These are phyloP conservation scores for Microcebus tavaratra DNA, from an alignment of 2,113 vertebrate species.

Conservation along the genomic window DNA sequence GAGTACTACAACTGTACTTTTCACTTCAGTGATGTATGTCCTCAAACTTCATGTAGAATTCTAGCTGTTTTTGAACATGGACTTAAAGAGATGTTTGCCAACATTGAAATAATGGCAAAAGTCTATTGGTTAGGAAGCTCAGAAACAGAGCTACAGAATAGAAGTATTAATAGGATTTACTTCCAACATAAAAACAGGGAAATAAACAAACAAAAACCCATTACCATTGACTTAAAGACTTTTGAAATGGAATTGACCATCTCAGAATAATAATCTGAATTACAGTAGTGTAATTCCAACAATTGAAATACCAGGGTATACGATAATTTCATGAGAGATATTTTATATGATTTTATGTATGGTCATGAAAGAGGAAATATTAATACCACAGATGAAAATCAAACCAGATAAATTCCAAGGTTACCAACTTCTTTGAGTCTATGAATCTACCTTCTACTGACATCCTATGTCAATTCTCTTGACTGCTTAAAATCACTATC, in stretches of 20 bases:
- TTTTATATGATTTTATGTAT: background rate
- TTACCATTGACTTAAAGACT: background rate
- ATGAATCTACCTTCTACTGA: background rate
- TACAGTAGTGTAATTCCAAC: background rate
- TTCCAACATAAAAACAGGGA: background rate
- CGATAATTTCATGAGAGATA: background rate
- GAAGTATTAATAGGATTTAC: background rate
- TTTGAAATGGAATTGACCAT: background rate
- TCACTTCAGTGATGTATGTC: background rate
- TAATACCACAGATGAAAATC: background rate
- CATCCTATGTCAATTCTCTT: background rate
- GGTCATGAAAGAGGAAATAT: background rate
- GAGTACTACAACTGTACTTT: rapidly evolving
- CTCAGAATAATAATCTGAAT: background rate
- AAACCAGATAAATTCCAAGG: background rate
- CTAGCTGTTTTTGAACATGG: background rate
- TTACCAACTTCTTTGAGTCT: background rate
- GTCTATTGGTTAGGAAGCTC: background rate
- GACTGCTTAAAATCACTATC: background rate
- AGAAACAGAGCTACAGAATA: background rate
- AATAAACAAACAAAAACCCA: background rate
- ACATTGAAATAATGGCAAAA: background rate
- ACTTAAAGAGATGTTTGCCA: background rate
- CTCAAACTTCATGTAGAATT: background rate
- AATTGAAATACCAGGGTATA: background rate